Evolutionary conservation across 2,888 invertebrate species (phyloP), one percentile per base, ranked within the genome.

Genomic region (Macaria notata): DNA sequence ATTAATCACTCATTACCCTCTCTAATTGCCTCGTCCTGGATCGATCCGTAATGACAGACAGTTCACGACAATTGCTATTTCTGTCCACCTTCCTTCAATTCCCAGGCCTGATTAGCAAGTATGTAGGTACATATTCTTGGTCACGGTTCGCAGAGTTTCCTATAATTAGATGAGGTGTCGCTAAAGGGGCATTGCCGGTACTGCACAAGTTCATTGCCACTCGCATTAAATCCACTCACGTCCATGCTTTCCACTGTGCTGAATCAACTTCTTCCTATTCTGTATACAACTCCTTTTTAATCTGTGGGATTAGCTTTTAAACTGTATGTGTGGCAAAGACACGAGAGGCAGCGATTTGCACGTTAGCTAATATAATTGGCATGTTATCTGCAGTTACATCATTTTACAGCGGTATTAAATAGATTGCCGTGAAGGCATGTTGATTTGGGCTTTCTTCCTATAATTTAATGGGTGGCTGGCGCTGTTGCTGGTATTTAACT

Each of bases 161-260:
- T 65, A 62, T 56, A 8, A 56, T 59, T 59, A 57, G 46, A 46
- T 29, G 52, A 44, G 51, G 48, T 19, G 51, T 49, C 19, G 36
- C 36, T 4, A 42, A 42, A 42, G 45, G n/a, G 49, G 31, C 49
- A 41, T n/a, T 9, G 49, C 50, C 29, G n/a, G 48, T 46, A 44
- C 9, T 31, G 39, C 53, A 49, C 65, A 62, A 63, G 67, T 63
- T 67, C 67, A 67, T 60, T 67, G 67, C 67, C 67, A 64, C 59
- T 53, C n/a, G 54, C 46, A 63, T 64, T 61, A 61, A 63, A 43
- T 56, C 67, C 7, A 43, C 36, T 48, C 67, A 63, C 67, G 67
- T 67, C 52, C 54, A 6, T 42, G 62, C 64, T 66, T 66, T 66
- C 66, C 59, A 61, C 56, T 6, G 43, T 31, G 42, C 43, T 9